phyloP scores from a whole-genome alignment of 2,797 vertebrate species.

The Anabacerthia variegaticeps region DNA sequence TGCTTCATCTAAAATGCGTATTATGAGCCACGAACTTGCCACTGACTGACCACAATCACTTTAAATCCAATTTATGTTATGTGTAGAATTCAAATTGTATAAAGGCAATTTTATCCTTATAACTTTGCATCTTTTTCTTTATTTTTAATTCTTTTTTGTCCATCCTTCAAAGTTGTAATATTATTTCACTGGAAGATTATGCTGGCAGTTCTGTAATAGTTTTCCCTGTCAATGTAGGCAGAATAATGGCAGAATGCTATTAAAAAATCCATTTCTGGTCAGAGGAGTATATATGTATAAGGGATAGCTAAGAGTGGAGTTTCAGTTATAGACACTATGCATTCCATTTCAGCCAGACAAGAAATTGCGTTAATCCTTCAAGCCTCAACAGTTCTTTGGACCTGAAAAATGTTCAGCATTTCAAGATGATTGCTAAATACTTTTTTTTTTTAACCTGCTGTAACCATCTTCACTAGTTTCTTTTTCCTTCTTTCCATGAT shows the following conservation, averaged over 20 bases:
- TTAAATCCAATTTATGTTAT: neutral
- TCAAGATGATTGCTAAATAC: neutral
- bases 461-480: neutral
- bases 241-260: neutral
- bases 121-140: neutral
- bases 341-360: conserved; percentile 23
- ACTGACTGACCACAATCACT: neutral
- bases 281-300: neutral
- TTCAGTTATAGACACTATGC: neutral
- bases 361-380: neutral
- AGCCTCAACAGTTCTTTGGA: neutral
- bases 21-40: neutral
- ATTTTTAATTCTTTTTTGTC: neutral
- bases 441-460: neutral
- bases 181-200: neutral
- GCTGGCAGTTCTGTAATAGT: neutral
- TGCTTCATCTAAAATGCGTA: neutral
- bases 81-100: neutral
- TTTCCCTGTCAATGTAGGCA: neutral
- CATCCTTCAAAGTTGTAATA: neutral
- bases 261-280: neutral
- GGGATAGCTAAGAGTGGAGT: neutral
- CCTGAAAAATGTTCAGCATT: conserved; percentile 4
- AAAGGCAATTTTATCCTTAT: neutral
- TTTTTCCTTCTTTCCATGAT: neutral